Base-by-base conservation (phyloP, 2,113 vertebrate species). In the Syrmaticus mikado region DNA sequence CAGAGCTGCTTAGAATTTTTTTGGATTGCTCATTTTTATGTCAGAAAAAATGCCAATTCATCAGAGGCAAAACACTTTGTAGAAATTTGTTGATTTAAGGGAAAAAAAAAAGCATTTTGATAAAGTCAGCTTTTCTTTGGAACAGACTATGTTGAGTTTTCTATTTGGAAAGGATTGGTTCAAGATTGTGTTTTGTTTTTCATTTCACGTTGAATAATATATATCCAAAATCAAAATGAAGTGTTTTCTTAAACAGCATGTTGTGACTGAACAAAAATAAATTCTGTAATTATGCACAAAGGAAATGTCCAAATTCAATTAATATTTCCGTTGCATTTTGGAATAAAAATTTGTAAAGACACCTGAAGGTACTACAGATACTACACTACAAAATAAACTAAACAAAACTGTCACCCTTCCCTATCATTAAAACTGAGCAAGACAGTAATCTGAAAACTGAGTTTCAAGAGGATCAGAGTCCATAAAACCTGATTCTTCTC, bases 31-130 rank as follows among this genome's bases (percentile, higher is more conserved):
- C 94, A 74, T 87, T 96, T 77, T 92, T 55, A 74, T 40, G 92
- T 89, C 82, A 96, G 68, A 78, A 96, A 96, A 96, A 96, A 96
- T 89, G 95, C 84, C 87, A 89, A 95, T 95, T 96, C 94, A 95
- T 96, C 94, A 92, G 79, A 94, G 76, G 82, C 84, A 95, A 64
- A 95, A 92, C 60, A 55, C 89, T 96, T 91, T 15, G 64, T 43
- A 85, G 85, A 80, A 93, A 92, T 93, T 91, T 94, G 89, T 96
- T 92, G 92, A 94, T 96, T 93, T 93, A 93, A 93, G 71, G 61
- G 55, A 0, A 30, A 30, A 45, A 36, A 89, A 73, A 53, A 52
- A 21, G 68, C 78, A 32, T 94, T 94, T 93, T 85, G 85, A 77
- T 93, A 81, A 95, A 96, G 83, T 95, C 93, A 96, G 96, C 90